phyloP scores from a whole-genome alignment of 2,888 invertebrate species.

The Agrochola circellaris region DNA sequence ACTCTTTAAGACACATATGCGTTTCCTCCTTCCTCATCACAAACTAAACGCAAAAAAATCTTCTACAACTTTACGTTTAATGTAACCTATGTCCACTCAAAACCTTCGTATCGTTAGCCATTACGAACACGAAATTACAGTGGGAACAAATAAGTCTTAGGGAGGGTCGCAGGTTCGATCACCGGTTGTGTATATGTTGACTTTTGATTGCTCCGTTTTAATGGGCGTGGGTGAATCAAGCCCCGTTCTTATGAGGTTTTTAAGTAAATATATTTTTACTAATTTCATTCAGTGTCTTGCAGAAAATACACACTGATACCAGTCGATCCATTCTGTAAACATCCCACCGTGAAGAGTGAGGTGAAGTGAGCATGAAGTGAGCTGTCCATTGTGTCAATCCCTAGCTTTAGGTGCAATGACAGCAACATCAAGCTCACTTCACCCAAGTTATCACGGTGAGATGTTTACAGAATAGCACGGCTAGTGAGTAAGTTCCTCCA shows the following conservation, averaged over 20 bases:
- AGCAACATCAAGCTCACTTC: too few relatives aligned
- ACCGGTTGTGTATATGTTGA: conserved; percentile 67
- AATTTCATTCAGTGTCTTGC: background rate
- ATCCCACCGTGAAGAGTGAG: too few relatives aligned
- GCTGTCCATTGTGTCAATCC: too few relatives aligned
- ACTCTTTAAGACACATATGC: too few relatives aligned
- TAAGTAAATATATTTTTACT: background rate
- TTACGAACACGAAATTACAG: conserved; percentile 66
- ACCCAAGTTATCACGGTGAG: too few relatives aligned
- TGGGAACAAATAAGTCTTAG: conserved; percentile 69
- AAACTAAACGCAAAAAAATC: too few relatives aligned
- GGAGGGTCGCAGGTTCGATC: conserved; percentile 68
- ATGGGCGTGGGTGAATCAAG: conserved; percentile 47
- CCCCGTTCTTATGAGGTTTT: background rate
- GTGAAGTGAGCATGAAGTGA: too few relatives aligned
- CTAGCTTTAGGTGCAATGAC: too few relatives aligned
- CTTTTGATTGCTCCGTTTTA: conserved; percentile 67
- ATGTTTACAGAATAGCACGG: too few relatives aligned
- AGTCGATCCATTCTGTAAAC: too few relatives aligned
- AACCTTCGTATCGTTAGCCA: conserved; percentile 54
- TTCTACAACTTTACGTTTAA: background rate
- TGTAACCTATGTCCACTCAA: conserved; percentile 43
- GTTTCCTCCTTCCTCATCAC: too few relatives aligned
- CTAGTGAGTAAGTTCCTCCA: background rate
- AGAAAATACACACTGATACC: background rate